phyloP scores from a whole-genome alignment of 1,140 invertebrate species.

The Chrysoperla carnea region DNA sequence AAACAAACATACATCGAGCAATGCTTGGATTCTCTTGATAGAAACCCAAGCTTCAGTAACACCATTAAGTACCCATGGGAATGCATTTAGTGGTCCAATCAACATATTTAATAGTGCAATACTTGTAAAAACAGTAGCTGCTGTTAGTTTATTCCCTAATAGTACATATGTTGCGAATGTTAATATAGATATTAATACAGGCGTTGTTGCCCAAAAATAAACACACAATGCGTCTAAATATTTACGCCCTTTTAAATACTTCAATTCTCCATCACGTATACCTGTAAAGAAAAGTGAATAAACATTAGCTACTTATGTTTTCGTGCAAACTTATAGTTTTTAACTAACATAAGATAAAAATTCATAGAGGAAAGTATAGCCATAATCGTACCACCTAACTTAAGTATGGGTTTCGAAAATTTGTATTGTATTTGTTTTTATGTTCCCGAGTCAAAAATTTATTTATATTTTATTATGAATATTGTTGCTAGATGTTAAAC shows the following conservation, averaged over 20 bases:
- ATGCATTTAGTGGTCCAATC: constrained; percentile 88
- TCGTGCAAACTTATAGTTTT: background rate
- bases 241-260: constrained; percentile 68
- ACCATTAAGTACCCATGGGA: constrained; percentile 97
- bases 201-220: constrained; percentile 98
- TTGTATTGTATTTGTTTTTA: no score
- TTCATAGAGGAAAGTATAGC: no score
- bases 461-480: no score
- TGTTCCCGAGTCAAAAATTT: no score
- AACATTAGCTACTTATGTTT: background rate
- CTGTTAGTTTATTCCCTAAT: constrained; percentile 61
- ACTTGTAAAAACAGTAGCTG: constrained; percentile 85
- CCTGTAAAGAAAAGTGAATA: constrained; percentile 19
- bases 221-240: constrained; percentile 98
- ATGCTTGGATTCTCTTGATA: constrained; percentile 58
- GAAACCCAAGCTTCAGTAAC: constrained; percentile 88
- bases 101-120: constrained; percentile 92
- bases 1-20: constrained; percentile 40
- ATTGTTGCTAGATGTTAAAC: no score
- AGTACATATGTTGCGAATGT: constrained; percentile 83
- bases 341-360: no score
- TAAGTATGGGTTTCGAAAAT: no score
- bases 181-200: constrained; percentile 80
- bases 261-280: constrained; percentile 50
- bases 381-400: no score